Conservation (phyloP, 1,140 invertebrate genomes). For the Drosophila quadrilineata region DNA sequence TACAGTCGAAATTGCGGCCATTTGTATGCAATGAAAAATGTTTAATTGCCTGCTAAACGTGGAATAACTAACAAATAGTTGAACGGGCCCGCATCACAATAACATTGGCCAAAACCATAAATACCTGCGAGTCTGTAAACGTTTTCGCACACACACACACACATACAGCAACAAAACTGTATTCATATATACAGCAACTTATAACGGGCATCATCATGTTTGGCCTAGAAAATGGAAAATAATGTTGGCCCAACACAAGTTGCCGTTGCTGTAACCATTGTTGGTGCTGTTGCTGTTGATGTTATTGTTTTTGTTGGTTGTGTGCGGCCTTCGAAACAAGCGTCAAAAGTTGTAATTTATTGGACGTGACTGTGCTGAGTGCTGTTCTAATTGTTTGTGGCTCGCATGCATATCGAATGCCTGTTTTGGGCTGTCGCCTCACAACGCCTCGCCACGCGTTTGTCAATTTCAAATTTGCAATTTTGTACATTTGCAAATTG, state of each 20-base stretch:
- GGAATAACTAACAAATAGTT: conserved; percentile 66
- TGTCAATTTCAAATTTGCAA: conserved; percentile 58
- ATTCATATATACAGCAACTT: no score
- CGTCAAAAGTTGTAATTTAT: conserved; percentile 76
- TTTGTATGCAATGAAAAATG: conserved; percentile 77
- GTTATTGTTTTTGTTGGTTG: not conserved
- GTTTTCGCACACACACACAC: no score
- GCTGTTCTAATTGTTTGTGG: conserved; percentile 49
- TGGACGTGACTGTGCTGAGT: conserved; percentile 22
- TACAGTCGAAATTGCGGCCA: conserved; percentile 34
- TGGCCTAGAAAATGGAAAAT: conserved; percentile 30
- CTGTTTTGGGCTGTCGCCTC: conserved; percentile 22
- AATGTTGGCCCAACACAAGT: conserved; percentile 9
- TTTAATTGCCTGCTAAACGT: conserved; percentile 77
- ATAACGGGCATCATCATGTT: no score
- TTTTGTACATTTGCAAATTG: conserved; percentile 31
- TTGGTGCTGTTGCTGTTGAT: no score
- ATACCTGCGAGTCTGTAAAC: conserved; percentile 60
- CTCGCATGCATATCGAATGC: conserved; percentile 18
- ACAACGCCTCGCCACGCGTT: no score
- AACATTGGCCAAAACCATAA: conserved; percentile 24
- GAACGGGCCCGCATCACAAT: conserved; percentile 20
- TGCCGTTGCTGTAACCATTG: no score
- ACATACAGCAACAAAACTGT: no score
- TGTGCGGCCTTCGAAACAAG: conserved; percentile 37